Evolutionary conservation across 2,888 invertebrate genomes (phyloP), one percentile per base, ranked within the genome.

Genomic region (Norana najaformis): DNA sequence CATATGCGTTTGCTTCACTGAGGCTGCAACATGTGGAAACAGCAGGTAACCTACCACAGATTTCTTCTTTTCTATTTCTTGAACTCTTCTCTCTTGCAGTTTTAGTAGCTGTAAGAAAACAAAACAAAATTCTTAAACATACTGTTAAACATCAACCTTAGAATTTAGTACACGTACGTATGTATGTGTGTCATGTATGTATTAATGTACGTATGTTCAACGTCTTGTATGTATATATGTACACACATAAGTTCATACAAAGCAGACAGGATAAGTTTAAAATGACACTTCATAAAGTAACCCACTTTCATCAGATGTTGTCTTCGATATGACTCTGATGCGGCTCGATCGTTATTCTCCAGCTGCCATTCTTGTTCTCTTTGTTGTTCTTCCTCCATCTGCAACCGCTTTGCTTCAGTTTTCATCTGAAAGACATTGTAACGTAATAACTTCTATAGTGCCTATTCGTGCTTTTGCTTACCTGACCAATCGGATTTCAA

Each of bases 11-110:
- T n/a, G n/a, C n/a, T n/a, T n/a, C n/a, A n/a, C n/a, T n/a, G n/a
- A n/a, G n/a, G n/a, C n/a, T n/a, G 30, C n/a, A 69, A 16, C 69
- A 69, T 69, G n/a, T n/a, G 69, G n/a, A 5, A 23, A 88, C 88
- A 88, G 6, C 88, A 88, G 6, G 30, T 69, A n/a, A 41, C 90
- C 85, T 41, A 91, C 91, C 89, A 89, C 90, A 37, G 91, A 91
- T 90, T 91, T 91, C 69, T 89, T 91, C 83, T 91, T 85, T 88
- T 91, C 90, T 41, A 91, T 16, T 82, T 91, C 89, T 88, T 88
- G 83, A 47, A 47, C n/a, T 69, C 88, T 88, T 69, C 89, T 90
- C 83, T 91, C 91, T 37, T 89, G 47, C 83, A 90, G 47, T 88
- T 88, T 89, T 47, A 88, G 82, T 47, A 85, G 83, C 91, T 91